Base-by-base conservation (phyloP, 2,113 vertebrate genomes). In the Vidua chalybeata region DNA sequence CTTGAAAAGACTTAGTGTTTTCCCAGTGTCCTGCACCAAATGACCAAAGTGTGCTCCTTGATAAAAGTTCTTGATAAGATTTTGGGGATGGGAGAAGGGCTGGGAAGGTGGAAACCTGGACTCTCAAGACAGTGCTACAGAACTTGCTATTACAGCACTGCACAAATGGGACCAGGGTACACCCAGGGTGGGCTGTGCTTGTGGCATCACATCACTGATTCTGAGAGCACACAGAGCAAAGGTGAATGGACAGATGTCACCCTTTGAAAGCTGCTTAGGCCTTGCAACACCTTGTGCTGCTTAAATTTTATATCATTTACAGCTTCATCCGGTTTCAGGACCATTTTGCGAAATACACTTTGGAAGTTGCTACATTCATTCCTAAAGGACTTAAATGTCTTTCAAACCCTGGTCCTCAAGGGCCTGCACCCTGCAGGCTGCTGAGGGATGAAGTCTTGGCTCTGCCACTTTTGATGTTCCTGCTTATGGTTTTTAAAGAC, bases 31-130 rank as follows among this genome's bases (percentile, higher is more conserved):
- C 55, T 63, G n/a, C 56, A 43, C 20, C 14, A 54, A 64, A 81
- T 67, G 72, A 54, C 0, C 2, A 6, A 8, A 59, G 1, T 28
- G 26, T n/a, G 11, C 4, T 71, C 27, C 31, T 51, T 43, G 69
- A 7, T 3, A 43, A 48, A 58, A 48, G 15, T 37, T 48, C 28
- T 69, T 72, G 19, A 6, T 64, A 28, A 71, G 27, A 69, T 72
- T 85, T 66, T 8, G 45, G 43, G 11, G 13, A 18, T 82, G 45
- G 7, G 4, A 82, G 43, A 39, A 84, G 24, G 72, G 12, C 62
- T 62, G 23, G n/a, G 58, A n/a, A 89, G 35, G 45, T 11, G n/a
- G n/a, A 89, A 87, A 35, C 31, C 15, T 37, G n/a, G 22, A 16
- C 39, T 83, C 2, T 11, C 3, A n/a, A 33, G 37, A 11, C 24